A percentile compares a stretch with the other conserved stretches of the same genome.
These are phyloP conservation scores for Hemithea aestivaria DNA, from an alignment of 2,888 invertebrate species.

Conservation along the genomic window DNA sequence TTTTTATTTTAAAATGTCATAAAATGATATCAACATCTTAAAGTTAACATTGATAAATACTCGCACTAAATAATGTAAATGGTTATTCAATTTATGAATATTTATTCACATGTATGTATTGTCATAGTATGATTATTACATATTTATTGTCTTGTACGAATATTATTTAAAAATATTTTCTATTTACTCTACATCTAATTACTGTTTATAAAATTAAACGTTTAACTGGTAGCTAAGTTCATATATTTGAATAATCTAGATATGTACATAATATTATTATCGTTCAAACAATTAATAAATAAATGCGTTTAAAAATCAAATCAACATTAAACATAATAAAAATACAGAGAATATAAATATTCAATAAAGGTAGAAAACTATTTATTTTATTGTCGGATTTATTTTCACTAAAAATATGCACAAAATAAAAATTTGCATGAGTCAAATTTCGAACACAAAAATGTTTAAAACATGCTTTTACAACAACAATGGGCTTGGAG, in stretches of 20 bases:
- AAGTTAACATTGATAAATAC: constrained; percentile 75
- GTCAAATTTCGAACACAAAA: no score
- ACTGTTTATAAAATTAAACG: constrained; percentile 9
- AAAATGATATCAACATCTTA: constrained; percentile 79
- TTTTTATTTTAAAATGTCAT: constrained; percentile 76
- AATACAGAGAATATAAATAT: no score
- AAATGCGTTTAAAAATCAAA: no score
- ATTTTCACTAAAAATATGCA: no score
- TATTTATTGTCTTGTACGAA: constrained; percentile 57
- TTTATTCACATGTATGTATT: constrained; percentile 21
- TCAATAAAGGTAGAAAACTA: no score
- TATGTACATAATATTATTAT: constrained; percentile 15
- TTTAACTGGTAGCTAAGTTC: constrained; percentile 1
- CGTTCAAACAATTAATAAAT: no score
- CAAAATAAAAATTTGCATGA: no score
- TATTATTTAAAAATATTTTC: constrained; percentile 20
- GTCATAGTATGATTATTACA: constrained; percentile 40
- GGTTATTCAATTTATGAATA: constrained; percentile 24
- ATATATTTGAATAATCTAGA: constrained; percentile 9
- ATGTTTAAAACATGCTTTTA: no score
- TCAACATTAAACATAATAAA: no score
- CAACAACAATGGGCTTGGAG: no score
- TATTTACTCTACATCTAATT: constrained; percentile 11
- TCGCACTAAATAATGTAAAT: constrained; percentile 42
- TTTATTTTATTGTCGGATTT: constrained; percentile 9